These are phyloP conservation scores for Promerops cafer DNA, from an alignment of 2,113 vertebrate species.

Conservation along the genomic window DNA sequence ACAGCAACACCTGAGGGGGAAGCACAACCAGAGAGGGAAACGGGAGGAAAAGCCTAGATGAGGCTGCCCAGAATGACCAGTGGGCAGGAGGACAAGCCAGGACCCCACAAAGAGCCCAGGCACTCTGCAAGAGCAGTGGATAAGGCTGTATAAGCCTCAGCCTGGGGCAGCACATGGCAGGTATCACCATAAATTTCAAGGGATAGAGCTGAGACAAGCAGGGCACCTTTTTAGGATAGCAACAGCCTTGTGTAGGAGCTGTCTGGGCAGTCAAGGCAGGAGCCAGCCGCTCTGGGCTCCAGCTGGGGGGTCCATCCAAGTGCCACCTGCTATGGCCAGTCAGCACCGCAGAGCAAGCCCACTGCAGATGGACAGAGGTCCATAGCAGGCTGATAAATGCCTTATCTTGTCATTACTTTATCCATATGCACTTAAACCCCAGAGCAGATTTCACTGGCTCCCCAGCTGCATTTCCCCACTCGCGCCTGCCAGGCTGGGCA, in stretches of 20 bases:
- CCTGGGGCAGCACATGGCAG: background rate
- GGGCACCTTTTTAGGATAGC: background rate
- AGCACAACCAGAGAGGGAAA: background rate
- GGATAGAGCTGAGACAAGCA: background rate
- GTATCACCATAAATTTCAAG: background rate
- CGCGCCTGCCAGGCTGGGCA: background rate
- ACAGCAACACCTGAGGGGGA: background rate
- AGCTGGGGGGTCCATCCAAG: background rate
- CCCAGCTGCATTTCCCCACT: background rate
- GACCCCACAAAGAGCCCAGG: background rate
- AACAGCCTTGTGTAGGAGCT: background rate
- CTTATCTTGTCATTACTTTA: background rate
- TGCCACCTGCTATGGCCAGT: slow-evolving; percentile 31
- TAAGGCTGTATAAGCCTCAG: background rate
- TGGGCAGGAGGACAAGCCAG: background rate
- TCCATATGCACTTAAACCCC: background rate
- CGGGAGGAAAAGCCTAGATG: background rate
- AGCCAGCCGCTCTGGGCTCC: background rate
- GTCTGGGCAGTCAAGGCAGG: background rate
- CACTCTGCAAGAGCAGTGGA: background rate
- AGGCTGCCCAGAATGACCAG: background rate
- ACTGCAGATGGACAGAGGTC: background rate
- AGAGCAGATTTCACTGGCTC: background rate
- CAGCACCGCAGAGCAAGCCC: background rate
- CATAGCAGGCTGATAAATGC: background rate